Evolutionary conservation across 2,113 vertebrate genomes (phyloP).

Genomic region (Panthera tigris): DNA sequence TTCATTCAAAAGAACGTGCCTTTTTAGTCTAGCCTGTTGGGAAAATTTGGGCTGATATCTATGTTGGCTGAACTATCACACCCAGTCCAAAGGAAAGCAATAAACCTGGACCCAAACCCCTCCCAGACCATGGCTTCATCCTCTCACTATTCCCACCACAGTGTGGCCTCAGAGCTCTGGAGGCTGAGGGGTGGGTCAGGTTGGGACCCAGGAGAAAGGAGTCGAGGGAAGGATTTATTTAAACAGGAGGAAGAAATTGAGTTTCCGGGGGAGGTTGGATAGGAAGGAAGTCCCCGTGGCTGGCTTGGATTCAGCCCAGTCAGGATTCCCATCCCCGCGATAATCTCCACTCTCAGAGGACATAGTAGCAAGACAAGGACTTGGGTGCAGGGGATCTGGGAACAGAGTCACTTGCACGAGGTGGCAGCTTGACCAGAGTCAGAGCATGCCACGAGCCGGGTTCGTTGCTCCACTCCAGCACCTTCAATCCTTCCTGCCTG

Average conservation of each 20-base stretch:
- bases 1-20: background rate
- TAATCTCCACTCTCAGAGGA: background rate
- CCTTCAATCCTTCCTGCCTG: background rate
- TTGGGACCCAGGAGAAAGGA: background rate
- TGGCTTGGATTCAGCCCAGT: background rate
- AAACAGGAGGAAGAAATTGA: background rate
- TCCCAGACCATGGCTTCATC: background rate
- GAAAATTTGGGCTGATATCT: background rate
- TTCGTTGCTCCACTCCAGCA: background rate
- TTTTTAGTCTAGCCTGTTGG: background rate
- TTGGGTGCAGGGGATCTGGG: background rate
- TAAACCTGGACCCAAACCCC: background rate
- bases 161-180: background rate
- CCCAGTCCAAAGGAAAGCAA: background rate
- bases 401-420: background rate
- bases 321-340: background rate
- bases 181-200: accelerated
- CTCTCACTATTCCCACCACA: background rate
- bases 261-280: background rate
- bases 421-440: background rate
- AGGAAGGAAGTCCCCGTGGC: background rate
- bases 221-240: background rate
- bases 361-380: background rate
- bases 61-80: background rate
- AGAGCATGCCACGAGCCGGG: background rate